These are phyloP conservation scores for Acropora yongei DNA, from an alignment of 64 coral and sea anemone genomes.

Conservation along the genomic window DNA sequence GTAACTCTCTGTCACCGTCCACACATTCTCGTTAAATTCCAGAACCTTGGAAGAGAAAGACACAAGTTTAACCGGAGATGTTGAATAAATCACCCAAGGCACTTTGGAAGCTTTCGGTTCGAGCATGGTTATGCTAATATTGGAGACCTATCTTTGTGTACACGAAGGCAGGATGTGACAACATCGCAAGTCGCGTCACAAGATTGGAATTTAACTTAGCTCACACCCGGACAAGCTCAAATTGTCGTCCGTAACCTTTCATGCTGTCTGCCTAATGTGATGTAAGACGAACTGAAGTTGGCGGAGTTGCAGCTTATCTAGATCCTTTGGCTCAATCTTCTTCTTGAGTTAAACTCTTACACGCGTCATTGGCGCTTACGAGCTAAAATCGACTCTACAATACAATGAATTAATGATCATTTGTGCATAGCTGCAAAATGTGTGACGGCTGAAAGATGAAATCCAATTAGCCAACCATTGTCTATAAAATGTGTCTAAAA, in stretches of 20 bases:
- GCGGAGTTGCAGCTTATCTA: constrained; percentile 4
- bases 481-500: too few species aligned
- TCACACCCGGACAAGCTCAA: not conserved
- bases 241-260: not conserved
- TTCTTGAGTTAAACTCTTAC: not conserved
- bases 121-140: constrained; percentile 35
- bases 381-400: not conserved
- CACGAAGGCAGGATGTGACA: not conserved
- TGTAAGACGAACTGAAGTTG: not conserved
- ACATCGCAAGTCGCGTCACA: not conserved
- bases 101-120: not conserved
- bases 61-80: constrained; percentile 75
- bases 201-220: constrained; percentile 8
- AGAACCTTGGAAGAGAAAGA: constrained; percentile 84
- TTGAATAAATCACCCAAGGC: constrained; percentile 65
- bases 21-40: constrained; percentile 81
- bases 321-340: not conserved
- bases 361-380: not conserved
- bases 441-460: not conserved
- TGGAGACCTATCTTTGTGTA: constrained; percentile 2
- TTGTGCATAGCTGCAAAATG: not conserved
- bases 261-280: not conserved
- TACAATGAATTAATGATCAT: not conserved
- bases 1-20: constrained; percentile 92
- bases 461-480: too few species aligned